A percentile compares a stretch with the other conserved stretches of the same genome.
Conservation (phyloP, 1,140 invertebrate genomes). For the Camponotus floridanus region DNA sequence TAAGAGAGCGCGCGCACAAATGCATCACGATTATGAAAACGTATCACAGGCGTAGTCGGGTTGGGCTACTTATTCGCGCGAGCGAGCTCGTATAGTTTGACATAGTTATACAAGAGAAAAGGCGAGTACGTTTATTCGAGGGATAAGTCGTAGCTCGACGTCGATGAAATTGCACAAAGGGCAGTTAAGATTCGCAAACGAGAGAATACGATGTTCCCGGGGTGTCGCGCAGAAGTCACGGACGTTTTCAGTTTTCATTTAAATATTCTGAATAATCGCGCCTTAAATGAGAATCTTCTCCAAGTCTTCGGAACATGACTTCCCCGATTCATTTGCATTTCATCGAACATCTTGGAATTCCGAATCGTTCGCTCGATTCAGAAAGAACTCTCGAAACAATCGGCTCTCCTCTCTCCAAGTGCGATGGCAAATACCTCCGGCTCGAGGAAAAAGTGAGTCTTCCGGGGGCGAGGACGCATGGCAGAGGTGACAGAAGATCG, state of each 20-base stretch:
- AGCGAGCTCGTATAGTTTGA: not conserved
- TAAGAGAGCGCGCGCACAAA: not conserved
- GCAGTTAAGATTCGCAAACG: not conserved
- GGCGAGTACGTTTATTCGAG: not conserved
- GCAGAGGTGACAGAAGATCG: too few relatives aligned
- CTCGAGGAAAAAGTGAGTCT: conserved; percentile 29
- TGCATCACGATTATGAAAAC: conserved; percentile 6
- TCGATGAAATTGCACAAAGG: conserved; percentile 1
- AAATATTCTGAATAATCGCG: not conserved
- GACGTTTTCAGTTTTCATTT: not conserved
- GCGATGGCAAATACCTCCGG: not conserved
- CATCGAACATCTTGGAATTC: not conserved
- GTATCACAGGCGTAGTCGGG: not conserved
- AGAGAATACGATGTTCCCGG: not conserved
- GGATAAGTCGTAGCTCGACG: not conserved
- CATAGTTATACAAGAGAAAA: not conserved
- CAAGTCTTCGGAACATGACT: not conserved
- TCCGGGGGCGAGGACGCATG: not conserved
- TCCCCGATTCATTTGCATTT: conserved; percentile 34
- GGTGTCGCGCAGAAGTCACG: conserved; percentile 1
- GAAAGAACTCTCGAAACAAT: conserved; percentile 36
- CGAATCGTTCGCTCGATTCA: conserved; percentile 9
- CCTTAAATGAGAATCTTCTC: not conserved
- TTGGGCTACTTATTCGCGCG: not conserved
- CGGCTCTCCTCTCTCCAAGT: not conserved